Base-by-base conservation (phyloP, 2,113 vertebrate genomes). In the Verasper variegatus region DNA sequence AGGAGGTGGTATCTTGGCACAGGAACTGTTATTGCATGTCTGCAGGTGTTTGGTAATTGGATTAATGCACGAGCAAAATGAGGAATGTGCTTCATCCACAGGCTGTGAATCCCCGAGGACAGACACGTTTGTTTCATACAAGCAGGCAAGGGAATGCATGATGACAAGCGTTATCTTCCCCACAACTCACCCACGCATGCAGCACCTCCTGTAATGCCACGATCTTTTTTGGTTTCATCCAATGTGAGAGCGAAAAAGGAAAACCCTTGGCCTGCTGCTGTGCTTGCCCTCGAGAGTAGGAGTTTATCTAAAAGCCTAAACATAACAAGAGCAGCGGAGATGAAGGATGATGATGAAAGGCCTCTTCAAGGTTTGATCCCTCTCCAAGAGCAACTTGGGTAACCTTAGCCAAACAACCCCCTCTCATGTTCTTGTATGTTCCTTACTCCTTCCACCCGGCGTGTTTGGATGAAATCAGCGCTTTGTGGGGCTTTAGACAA, bases 1-100 rank as follows among this genome's bases (percentile, higher is more conserved):
- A 5, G 58, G 70, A 88, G 92, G 56, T 86, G 86, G 86, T 49
- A 72, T 92, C 90, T 95, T 96, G 95, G 96, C 95, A 94, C 87
- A 82, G 89, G 83, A 89, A 95, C 89, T 96, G 93, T 96, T 96
- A 95, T 96, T 96, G 90, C 95, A 95, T 93, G 95, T 95, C 95
- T 96, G 95, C 95, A 97, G 96, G 95, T 97, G 95, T 96, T 96
- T 95, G 92, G 93, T 96, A 96, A 96, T 96, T 96, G 95, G 95
- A 97, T 97, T 96, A 96, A 96, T 95, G 92, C 90, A 93, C 92
- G 88, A 76, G 49, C 64, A 81, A 91, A 92, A 77, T 40, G 88
- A 95, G 95, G 95, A 96, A 96, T 96, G 95, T 94, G 92, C 95
- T 90, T 94, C 73, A 73, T 92, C 87, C 82, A 65, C 55, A 88